Conservation (phyloP, 2,797 vertebrate genomes). For the Cynopterus sphinx region DNA sequence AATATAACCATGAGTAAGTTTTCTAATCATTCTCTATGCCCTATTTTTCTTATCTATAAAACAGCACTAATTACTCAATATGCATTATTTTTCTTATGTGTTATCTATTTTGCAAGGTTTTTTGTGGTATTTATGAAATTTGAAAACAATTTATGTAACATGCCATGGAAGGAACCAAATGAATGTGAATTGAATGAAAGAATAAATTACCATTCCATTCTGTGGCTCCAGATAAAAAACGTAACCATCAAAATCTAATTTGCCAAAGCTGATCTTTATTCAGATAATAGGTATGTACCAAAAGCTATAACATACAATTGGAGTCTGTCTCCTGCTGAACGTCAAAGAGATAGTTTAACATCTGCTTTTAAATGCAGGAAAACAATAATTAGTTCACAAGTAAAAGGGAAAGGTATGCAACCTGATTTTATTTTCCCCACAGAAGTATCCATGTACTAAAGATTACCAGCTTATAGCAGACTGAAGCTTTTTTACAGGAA, state of each 20-base stretch:
- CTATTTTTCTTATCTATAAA: background rate
- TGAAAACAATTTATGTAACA: background rate
- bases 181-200: background rate
- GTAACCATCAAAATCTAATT: slow-evolving; percentile 60
- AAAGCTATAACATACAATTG: background rate
- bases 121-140: background rate
- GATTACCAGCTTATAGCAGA: background rate
- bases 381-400: slow-evolving; percentile 41
- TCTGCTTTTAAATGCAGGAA: slow-evolving; percentile 31
- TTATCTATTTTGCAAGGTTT: background rate
- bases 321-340: background rate
- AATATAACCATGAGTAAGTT: background rate
- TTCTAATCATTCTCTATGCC: background rate
- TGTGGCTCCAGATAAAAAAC: slow-evolving; percentile 43
- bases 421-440: background rate
- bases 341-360: slow-evolving; percentile 54
- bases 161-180: background rate
- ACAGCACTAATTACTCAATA: background rate
- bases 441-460: background rate
- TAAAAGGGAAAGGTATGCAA: background rate
- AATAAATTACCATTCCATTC: slow-evolving; percentile 34
- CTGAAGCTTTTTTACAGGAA: background rate
- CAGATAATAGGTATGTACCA: background rate
- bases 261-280: slow-evolving; percentile 53
- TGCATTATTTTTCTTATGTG: background rate